These are phyloP conservation scores for Melieria crassipennis DNA, from an alignment of 2,888 invertebrate species.

Conservation along the genomic window DNA sequence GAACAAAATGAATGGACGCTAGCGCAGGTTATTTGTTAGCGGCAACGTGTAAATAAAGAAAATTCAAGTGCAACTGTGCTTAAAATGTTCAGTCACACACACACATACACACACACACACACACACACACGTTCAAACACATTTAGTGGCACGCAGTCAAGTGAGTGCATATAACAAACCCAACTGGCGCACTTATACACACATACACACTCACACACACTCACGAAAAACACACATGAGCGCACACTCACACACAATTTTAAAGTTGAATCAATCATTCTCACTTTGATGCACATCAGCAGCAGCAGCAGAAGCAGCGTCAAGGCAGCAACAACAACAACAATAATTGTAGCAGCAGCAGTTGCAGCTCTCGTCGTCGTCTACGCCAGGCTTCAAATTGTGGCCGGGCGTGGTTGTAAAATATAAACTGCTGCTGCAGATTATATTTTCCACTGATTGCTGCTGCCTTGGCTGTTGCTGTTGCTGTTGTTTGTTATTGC, in stretches of 20 bases:
- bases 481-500: slow-evolving; percentile 14
- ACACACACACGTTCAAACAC: too few species aligned
- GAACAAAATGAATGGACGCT: slow-evolving; percentile 50
- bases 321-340: slow-evolving; percentile 17
- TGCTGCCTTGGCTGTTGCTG: slow-evolving; percentile 37
- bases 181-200: slow-evolving; percentile 14
- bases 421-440: neutral
- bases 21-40: slow-evolving; percentile 35
- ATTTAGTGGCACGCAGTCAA: too few species aligned
- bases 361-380: slow-evolving; percentile 23
- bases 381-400: too few species aligned
- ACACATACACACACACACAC: neutral
- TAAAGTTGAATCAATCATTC: slow-evolving; percentile 64
- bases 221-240: slow-evolving; percentile 23
- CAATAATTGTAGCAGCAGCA: slow-evolving; percentile 5
- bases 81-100: slow-evolving; percentile 33
- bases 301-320: slow-evolving; percentile 48
- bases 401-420: slow-evolving; percentile 10
- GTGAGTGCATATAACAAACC: neutral
- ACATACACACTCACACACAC: slow-evolving; percentile 28
- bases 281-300: slow-evolving; percentile 64
- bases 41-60: slow-evolving; percentile 33
- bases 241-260: slow-evolving; percentile 49
- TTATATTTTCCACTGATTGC: slow-evolving; percentile 37
- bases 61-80: slow-evolving; percentile 45